Percentiles rank a stretch among this genome's conserved stretches.
phyloP scores from a whole-genome alignment of 1,140 invertebrate genomes.

The Helicoverpa zea region DNA sequence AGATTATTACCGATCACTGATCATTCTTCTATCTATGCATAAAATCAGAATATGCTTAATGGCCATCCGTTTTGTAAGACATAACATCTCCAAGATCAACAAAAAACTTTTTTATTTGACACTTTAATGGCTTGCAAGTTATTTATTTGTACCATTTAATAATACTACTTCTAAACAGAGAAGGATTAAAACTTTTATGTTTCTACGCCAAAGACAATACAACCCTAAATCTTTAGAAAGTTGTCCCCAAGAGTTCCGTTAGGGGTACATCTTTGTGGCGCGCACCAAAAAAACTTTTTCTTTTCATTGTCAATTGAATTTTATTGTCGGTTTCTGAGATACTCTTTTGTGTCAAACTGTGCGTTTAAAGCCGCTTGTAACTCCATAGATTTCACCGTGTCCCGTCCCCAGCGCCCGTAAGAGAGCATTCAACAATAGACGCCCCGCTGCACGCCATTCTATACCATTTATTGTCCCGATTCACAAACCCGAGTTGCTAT shows the following conservation, averaged over 20 bases:
- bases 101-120: constrained; percentile 37
- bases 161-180: constrained; percentile 52
- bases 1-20: background rate
- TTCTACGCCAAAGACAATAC: constrained; percentile 76
- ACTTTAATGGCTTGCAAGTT: constrained; percentile 24
- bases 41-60: constrained; percentile 22
- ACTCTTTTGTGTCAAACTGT: constrained; percentile 82
- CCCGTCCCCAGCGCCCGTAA: constrained; percentile 60
- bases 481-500: constrained; percentile 60
- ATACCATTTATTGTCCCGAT: constrained; percentile 77
- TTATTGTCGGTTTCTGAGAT: constrained; percentile 85
- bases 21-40: constrained; percentile 6
- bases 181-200: constrained; percentile 66
- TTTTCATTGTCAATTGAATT: constrained; percentile 85
- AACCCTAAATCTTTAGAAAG: constrained; percentile 79
- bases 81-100: constrained; percentile 19
- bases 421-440: constrained; percentile 80
- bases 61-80: constrained; percentile 12
- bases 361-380: constrained; percentile 83
- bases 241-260: constrained; percentile 75
- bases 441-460: constrained; percentile 75
- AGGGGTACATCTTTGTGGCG: constrained; percentile 74
- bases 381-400: constrained; percentile 57
- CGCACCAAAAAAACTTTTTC: constrained; percentile 72
- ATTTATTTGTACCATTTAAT: constrained; percentile 41